These are phyloP conservation scores for Temnopleurus reevesii DNA, from an alignment of 53 echinoderm and acorn worm genomes.

Conservation along the genomic window DNA sequence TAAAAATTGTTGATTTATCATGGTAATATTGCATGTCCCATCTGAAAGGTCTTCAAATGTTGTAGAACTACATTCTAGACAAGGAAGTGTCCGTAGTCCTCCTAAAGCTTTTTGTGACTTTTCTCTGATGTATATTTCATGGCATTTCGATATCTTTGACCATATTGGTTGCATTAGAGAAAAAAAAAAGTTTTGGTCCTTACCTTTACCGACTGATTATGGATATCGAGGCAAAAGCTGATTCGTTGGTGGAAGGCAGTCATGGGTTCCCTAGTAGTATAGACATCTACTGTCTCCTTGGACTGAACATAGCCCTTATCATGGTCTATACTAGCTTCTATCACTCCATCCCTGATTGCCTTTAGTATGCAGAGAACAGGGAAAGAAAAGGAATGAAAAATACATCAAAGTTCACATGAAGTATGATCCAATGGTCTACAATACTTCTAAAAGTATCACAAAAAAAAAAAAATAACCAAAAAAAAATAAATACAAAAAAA, in stretches of 20 bases:
- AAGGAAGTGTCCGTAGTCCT: no score
- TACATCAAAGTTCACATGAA: neutral
- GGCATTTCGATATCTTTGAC: no score
- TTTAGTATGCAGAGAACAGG: slow-evolving; percentile 7
- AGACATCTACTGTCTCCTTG: slow-evolving; percentile 95
- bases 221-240: slow-evolving; percentile 98
- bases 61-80: no score
- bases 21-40: no score
- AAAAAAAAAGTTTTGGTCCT: neutral
- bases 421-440: no score
- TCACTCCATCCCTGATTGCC: slow-evolving; percentile 99
- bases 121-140: no score
- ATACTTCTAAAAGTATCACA: no score
- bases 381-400: neutral
- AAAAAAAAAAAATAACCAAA: no score
- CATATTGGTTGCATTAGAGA: neutral
- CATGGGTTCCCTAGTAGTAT: slow-evolving; percentile 97
- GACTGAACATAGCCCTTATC: slow-evolving; percentile 98
- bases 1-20: no score
- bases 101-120: no score
- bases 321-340: slow-evolving; percentile 98
- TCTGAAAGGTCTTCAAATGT: no score
- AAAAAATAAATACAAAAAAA: no score
- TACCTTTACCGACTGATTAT: slow-evolving; percentile 98
- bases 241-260: slow-evolving; percentile 98